Conservation (phyloP, 2,113 vertebrate genomes). For the Callipepla squamata region DNA sequence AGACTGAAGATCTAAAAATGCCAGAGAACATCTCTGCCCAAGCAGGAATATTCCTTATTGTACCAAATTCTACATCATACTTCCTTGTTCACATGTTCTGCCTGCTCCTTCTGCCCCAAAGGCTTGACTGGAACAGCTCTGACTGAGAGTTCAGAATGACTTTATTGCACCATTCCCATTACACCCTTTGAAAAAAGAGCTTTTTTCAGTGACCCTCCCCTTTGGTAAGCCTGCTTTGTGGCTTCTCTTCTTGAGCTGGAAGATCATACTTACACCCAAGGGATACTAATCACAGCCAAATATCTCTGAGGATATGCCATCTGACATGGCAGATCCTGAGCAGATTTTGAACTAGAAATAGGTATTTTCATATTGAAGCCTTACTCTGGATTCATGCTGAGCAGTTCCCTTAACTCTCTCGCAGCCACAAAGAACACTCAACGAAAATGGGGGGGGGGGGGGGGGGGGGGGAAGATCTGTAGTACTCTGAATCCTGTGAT, state of each 20-base stretch:
- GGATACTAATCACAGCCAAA: not conserved
- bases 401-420: not conserved
- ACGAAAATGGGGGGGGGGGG: constrained; percentile 5
- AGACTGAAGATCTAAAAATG: constrained; percentile 10
- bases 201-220: constrained; percentile 62
- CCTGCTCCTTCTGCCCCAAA: constrained; percentile 7
- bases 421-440: not conserved
- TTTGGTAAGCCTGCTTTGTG: constrained; percentile 72
- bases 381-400: not conserved
- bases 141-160: constrained; percentile 35
- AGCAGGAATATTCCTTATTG: constrained; percentile 4
- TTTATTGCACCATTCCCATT: constrained; percentile 81
- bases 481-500: constrained; percentile 34
- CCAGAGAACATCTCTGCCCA: not conserved
- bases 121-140: constrained; percentile 51
- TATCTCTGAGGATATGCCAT: not conserved
- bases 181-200: constrained; percentile 63
- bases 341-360: not conserved
- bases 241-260: constrained; percentile 52
- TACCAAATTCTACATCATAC: not conserved
- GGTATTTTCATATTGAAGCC: not conserved
- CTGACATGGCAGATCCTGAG: not conserved
- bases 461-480: not conserved
- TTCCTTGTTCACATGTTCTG: not conserved
- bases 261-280: constrained; percentile 44